Evolutionary conservation across 2,797 vertebrate species (phyloP).

Genomic region (Threskiornis aethiopicus): DNA sequence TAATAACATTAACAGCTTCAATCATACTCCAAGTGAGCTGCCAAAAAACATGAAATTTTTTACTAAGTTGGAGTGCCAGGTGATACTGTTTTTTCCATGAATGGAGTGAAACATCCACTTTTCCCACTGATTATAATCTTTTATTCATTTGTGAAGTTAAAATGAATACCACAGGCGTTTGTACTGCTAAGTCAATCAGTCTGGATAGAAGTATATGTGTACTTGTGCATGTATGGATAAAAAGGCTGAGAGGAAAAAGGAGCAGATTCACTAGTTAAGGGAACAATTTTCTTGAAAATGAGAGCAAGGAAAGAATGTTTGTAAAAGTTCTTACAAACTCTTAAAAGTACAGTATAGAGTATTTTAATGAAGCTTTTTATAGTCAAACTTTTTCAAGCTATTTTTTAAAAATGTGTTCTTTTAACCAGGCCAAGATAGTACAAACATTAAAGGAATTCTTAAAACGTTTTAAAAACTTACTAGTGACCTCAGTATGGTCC

Average conservation of each 20-base stretch:
- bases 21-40: background rate
- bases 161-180: constrained; percentile 16
- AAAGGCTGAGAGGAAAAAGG: background rate
- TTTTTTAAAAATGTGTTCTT: constrained; percentile 58
- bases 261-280: background rate
- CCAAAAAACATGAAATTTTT: constrained; percentile 26
- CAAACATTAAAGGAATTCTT: constrained; percentile 75
- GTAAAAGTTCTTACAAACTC: constrained; percentile 3
- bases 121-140: constrained; percentile 52
- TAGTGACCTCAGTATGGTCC: constrained; percentile 73
- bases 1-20: constrained; percentile 41
- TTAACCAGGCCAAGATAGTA: constrained; percentile 68
- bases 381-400: constrained; percentile 7
- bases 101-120: constrained; percentile 31
- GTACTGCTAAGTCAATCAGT: constrained; percentile 49
- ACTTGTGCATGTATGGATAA: background rate
- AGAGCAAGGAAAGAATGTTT: background rate
- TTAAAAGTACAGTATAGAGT: constrained; percentile 15
- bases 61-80: constrained; percentile 1
- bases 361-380: constrained; percentile 50
- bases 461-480: constrained; percentile 68
- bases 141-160: constrained; percentile 35
- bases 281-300: constrained; percentile 20
- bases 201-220: background rate
- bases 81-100: constrained; percentile 55